Conservation (phyloP, 2,888 invertebrate genomes). For the Ophioninae sp. region DNA sequence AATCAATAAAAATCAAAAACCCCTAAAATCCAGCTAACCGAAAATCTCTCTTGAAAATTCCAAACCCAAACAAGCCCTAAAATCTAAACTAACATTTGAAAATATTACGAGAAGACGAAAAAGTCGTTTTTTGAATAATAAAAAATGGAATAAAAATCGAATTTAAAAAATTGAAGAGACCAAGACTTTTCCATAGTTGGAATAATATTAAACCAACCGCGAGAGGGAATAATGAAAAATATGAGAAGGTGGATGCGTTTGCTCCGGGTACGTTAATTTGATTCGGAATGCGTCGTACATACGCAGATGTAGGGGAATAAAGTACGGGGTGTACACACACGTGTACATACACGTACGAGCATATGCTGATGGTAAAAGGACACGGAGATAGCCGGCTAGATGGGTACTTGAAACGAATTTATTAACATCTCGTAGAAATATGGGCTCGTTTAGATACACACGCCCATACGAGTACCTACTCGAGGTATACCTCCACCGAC, state of each 20-base stretch:
- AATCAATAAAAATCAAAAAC: too few relatives aligned
- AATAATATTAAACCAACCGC: too few relatives aligned
- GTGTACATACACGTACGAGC: conserved; percentile 18
- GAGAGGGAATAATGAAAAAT: neutral
- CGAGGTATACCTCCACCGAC: conserved; percentile 44
- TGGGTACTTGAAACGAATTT: conserved; percentile 67
- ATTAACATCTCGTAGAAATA: conserved; percentile 72
- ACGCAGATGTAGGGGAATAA: conserved; percentile 15
- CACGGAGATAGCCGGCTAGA: conserved; percentile 46
- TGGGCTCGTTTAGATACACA: conserved; percentile 68
- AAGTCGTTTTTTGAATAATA: neutral
- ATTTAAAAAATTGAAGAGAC: too few relatives aligned
- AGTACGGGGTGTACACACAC: conserved; percentile 9
- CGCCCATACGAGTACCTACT: conserved; percentile 60
- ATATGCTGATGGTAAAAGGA: conserved; percentile 46
- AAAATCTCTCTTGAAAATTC: too few relatives aligned
- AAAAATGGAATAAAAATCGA: too few relatives aligned
- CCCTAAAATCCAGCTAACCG: too few relatives aligned
- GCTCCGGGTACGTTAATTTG: neutral
- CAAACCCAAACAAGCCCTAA: too few relatives aligned
- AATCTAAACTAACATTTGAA: too few relatives aligned
- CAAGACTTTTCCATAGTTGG: too few relatives aligned
- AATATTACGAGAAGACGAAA: neutral
- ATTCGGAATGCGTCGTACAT: conserved; percentile 27
- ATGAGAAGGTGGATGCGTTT: neutral